These are phyloP conservation scores for Potamarius usumacintae DNA, from an alignment of 2,113 vertebrate species.

Conservation along the genomic window DNA sequence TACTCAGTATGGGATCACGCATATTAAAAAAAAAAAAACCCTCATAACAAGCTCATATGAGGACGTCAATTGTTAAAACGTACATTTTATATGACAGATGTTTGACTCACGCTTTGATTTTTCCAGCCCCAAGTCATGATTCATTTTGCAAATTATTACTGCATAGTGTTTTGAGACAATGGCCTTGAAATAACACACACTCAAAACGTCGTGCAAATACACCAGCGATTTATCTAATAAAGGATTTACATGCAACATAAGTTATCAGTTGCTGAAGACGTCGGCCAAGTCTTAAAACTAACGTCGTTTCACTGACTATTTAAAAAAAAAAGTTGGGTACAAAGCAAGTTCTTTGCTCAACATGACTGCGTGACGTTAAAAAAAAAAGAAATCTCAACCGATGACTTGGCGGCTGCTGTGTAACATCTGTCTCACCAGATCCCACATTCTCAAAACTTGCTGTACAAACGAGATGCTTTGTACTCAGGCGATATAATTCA, in stretches of 20 bases:
- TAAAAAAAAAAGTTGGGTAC: neutral
- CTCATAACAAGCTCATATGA: neutral
- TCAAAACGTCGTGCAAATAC: neutral
- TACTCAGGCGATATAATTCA: neutral
- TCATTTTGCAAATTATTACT: neutral
- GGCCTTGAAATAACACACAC: neutral
- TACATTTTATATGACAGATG: neutral
- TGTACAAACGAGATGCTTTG: neutral
- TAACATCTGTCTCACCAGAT: constrained; percentile 21
- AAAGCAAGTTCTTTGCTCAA: neutral
- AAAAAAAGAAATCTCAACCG: neutral
- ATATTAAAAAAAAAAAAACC: neutral
- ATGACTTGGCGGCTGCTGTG: constrained; percentile 12
- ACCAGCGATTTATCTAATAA: neutral
- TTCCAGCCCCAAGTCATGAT: neutral
- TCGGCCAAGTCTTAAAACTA: neutral
- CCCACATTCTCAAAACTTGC: constrained; percentile 4
- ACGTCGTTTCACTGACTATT: neutral
- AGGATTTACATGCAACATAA: neutral
- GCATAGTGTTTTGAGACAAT: neutral
- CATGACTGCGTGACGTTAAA: neutral
- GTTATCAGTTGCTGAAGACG: neutral
- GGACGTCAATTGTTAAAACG: neutral
- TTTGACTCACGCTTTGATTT: neutral
- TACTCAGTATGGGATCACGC: neutral